Conservation (phyloP, 2,113 vertebrate species). For the Urocitellus parryii region DNA sequence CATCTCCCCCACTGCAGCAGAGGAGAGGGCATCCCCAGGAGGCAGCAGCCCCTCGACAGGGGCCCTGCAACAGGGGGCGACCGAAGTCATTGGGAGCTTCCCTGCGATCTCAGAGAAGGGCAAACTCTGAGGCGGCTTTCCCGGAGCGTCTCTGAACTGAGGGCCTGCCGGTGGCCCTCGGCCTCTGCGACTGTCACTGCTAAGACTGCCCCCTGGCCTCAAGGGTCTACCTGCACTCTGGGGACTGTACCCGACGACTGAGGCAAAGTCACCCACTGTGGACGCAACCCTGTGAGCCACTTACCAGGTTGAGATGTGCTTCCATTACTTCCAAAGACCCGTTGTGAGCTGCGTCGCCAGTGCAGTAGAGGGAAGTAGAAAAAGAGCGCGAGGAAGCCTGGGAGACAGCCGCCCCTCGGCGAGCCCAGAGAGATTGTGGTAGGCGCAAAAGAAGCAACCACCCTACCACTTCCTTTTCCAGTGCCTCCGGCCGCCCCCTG, state of each 20-base stretch:
- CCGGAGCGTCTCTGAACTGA: not conserved
- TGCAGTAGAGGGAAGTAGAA: conserved; percentile 27
- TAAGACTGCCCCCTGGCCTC: not conserved
- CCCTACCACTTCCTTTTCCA: conserved; percentile 68
- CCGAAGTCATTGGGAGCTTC: not conserved
- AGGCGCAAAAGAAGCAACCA: not conserved
- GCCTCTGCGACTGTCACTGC: not conserved
- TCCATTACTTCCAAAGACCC: conserved; percentile 96
- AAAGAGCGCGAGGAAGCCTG: not conserved
- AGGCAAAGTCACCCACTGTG: not conserved
- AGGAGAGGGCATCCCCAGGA: not conserved
- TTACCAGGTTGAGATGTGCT: conserved; percentile 97
- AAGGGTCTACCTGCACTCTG: not conserved
- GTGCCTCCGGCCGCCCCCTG: conserved; percentile 66
- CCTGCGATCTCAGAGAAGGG: not conserved
- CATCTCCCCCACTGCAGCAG: too few relatives aligned
- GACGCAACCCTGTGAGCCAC: conserved; percentile 69
- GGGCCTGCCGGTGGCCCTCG: not conserved
- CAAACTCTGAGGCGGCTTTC: not conserved
- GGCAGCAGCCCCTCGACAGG: not conserved
- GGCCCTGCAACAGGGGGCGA: not conserved
- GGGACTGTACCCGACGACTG: not conserved
- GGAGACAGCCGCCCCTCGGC: not conserved
- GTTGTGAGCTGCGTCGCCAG: conserved; percentile 73
- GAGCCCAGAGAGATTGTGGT: conserved; percentile 31